Conservation (phyloP, 2,888 invertebrate genomes). For the Diplolepis rosae region DNA sequence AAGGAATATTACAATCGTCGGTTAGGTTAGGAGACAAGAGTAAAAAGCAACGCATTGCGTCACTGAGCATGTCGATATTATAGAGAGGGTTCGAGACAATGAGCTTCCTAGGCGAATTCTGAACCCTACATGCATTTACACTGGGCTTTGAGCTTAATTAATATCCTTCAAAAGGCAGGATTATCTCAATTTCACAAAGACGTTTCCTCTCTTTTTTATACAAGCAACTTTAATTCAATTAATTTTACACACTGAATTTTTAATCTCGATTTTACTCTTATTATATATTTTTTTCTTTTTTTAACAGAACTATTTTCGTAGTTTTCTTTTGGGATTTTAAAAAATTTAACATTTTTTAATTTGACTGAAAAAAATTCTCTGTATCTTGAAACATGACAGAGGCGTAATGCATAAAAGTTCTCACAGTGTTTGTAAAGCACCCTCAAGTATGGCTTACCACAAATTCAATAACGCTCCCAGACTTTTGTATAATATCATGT, state of each 20-base stretch:
- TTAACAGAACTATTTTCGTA: too few relatives aligned
- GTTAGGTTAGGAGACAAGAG: background rate
- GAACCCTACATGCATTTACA: constrained; percentile 8
- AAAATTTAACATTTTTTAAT: too few relatives aligned
- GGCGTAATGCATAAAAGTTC: background rate
- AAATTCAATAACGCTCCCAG: background rate
- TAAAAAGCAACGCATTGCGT: constrained; percentile 25
- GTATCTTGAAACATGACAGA: background rate
- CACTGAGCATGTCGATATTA: constrained; percentile 23
- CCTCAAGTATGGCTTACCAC: background rate
- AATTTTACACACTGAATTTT: background rate
- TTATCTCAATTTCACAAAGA: background rate
- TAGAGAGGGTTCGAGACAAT: constrained; percentile 21
- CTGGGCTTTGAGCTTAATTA: constrained; percentile 17
- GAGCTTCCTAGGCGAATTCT: background rate
- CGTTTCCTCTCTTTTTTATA: background rate
- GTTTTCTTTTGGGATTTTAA: too few relatives aligned
- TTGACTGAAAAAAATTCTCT: background rate
- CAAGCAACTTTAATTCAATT: background rate
- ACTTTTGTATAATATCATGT: background rate
- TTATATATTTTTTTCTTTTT: background rate
- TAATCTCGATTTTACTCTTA: background rate
- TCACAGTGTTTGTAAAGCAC: background rate
- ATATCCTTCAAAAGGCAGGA: constrained; percentile 6
- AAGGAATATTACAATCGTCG: background rate